These are phyloP conservation scores for Urocynchramus pylzowi DNA, from an alignment of 2,113 vertebrate species.

Conservation along the genomic window DNA sequence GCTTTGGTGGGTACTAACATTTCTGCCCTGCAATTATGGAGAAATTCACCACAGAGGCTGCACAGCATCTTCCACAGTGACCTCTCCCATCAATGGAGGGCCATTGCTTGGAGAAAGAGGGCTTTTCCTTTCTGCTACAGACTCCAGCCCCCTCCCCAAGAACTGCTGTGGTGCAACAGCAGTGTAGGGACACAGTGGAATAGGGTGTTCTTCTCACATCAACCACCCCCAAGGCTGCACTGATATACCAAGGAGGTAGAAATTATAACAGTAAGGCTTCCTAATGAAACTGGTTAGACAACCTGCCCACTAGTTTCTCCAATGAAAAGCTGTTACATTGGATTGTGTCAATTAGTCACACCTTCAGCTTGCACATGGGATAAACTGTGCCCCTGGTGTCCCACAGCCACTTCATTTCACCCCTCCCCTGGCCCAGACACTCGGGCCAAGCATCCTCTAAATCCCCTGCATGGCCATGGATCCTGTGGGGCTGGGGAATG, in stretches of 20 bases:
- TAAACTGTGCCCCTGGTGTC: neutral
- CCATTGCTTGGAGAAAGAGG: neutral
- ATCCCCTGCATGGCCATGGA: rapidly evolving
- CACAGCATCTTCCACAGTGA: neutral
- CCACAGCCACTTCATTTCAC: neutral
- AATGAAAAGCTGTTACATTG: neutral
- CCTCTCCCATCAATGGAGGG: neutral
- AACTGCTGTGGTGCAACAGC: neutral
- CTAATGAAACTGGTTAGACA: neutral
- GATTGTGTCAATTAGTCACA: neutral
- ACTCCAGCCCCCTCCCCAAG: neutral
- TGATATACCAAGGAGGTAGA: neutral
- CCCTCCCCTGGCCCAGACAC: neutral
- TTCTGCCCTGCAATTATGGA: neutral
- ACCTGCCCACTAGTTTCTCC: neutral
- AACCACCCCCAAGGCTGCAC: neutral
- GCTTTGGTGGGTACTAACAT: neutral
- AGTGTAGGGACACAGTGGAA: neutral
- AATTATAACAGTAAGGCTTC: neutral
- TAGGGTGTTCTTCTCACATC: neutral
- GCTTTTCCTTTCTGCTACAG: neutral
- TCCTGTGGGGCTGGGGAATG: rapidly evolving
- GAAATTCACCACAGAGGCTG: neutral
- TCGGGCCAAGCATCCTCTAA: neutral
- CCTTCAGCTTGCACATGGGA: neutral